phyloP scores from a whole-genome alignment of 2,113 vertebrate genomes.

The Neogale vison region DNA sequence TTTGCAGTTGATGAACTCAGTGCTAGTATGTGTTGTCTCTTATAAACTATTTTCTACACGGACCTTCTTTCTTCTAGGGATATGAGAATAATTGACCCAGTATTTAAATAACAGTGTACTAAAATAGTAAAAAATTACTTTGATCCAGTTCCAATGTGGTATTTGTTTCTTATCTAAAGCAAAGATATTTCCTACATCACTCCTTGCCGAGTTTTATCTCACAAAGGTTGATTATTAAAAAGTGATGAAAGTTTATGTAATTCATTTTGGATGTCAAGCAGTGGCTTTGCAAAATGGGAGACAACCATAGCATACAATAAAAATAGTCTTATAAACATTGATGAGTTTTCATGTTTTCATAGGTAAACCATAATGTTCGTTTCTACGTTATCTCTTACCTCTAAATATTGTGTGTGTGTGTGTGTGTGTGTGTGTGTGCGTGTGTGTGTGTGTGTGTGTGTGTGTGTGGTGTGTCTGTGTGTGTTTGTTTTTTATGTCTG shows the following conservation, averaged over 20 bases:
- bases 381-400: background rate
- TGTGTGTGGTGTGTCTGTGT: background rate
- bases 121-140: background rate
- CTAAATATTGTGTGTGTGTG: background rate
- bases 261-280: background rate
- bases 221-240: slow-evolving; percentile 55
- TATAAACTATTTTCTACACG: background rate
- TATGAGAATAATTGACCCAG: background rate
- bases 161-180: slow-evolving; percentile 32
- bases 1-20: slow-evolving; percentile 50
- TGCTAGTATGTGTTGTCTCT: background rate
- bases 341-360: background rate
- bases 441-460: background rate
- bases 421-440: background rate
- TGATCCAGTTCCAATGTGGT: background rate
- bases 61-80: background rate
- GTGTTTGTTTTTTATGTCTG: background rate
- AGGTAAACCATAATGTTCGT: background rate
- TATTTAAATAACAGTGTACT: background rate
- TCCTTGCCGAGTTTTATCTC: background rate
- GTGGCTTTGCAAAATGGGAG: background rate
- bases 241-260: slow-evolving; percentile 20
- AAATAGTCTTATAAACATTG: background rate
- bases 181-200: background rate
- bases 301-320: background rate